These are phyloP conservation scores for Phataginus tricuspis DNA, from an alignment of 2,797 vertebrate species.

Conservation along the genomic window DNA sequence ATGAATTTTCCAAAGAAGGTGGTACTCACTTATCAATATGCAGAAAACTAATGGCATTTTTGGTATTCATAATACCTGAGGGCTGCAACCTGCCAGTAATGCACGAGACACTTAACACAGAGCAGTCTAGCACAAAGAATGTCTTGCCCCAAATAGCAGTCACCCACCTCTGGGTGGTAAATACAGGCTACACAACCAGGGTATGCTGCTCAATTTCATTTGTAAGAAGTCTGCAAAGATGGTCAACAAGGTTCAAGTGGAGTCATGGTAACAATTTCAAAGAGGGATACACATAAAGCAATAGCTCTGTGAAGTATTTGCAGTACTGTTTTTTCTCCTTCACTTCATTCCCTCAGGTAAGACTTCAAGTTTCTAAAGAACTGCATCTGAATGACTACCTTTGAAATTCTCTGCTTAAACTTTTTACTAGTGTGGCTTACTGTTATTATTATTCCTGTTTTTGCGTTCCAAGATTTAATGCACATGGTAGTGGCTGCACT, in stretches of 20 bases:
- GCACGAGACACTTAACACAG: neutral
- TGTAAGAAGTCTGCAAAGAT: constrained; percentile 39
- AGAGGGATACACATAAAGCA: neutral
- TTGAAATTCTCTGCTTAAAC: constrained; percentile 26
- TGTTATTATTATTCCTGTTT: neutral
- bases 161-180: neutral
- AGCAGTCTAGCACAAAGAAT: neutral
- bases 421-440: neutral
- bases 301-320: neutral
- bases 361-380: constrained; percentile 5
- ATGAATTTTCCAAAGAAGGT: neutral
- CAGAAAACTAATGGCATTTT: constrained; percentile 6
- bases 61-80: neutral
- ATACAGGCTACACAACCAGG: neutral
- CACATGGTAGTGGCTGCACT: neutral
- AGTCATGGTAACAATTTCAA: neutral
- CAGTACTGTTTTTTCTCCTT: constrained; percentile 5
- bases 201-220: neutral
- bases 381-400: neutral
- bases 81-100: neutral
- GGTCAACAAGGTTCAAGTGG: neutral
- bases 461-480: constrained; percentile 34
- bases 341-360: neutral
- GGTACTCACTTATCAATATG: neutral
- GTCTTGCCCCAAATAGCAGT: neutral